Evolutionary conservation across 1,140 invertebrate species (phyloP).

Genomic region (Bombus ignitus): DNA sequence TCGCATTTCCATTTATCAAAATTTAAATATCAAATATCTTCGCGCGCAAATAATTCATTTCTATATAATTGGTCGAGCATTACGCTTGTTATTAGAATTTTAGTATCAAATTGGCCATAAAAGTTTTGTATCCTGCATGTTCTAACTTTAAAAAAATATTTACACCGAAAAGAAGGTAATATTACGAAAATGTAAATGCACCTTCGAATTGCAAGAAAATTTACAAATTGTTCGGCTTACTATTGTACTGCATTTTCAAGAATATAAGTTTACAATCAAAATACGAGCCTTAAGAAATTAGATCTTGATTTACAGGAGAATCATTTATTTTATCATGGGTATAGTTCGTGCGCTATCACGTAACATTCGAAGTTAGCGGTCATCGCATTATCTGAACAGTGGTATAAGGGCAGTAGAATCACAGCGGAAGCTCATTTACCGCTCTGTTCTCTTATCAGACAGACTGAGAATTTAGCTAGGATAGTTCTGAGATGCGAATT

Average conservation of each 20-base stretch:
- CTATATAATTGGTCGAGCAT: background rate
- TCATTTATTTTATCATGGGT: background rate
- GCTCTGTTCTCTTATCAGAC: background rate
- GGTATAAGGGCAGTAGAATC: background rate
- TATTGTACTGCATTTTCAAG: too few relatives aligned
- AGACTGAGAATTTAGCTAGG: background rate
- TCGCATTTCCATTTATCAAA: conserved; percentile 4
- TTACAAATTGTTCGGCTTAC: too few relatives aligned
- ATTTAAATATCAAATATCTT: conserved; percentile 8
- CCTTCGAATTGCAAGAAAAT: too few relatives aligned
- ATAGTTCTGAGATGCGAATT: background rate
- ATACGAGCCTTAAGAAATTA: background rate
- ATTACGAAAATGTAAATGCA: too few relatives aligned
- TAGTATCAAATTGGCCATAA: background rate
- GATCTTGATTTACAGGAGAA: background rate
- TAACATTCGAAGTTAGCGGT: background rate
- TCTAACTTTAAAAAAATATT: background rate
- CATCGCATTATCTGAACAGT: background rate
- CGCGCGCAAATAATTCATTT: background rate
- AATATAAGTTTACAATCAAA: too few relatives aligned
- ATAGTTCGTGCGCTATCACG: background rate
- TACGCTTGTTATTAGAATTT: background rate
- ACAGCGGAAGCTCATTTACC: background rate
- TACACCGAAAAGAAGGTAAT: too few relatives aligned
- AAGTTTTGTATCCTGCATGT: background rate